These are phyloP conservation scores for Apteryx mantelli DNA, from an alignment of 2,113 vertebrate species.

Conservation along the genomic window DNA sequence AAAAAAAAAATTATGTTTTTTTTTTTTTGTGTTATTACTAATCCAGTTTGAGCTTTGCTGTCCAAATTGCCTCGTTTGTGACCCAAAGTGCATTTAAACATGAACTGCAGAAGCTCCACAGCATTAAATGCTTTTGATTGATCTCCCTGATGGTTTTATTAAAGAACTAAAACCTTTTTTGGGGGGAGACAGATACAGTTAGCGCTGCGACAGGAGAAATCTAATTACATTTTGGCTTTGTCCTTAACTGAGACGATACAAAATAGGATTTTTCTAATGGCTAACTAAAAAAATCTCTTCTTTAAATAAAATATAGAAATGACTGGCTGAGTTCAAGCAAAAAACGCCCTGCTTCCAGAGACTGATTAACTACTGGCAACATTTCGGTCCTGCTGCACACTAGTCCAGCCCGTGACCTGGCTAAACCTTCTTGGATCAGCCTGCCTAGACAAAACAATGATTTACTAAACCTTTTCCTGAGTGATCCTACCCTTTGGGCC, in stretches of 20 bases:
- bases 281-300: constrained; percentile 58
- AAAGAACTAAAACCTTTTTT: constrained; percentile 67
- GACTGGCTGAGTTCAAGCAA: constrained; percentile 42
- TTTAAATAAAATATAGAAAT: constrained; percentile 66
- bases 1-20: neutral
- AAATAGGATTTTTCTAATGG: constrained; percentile 69
- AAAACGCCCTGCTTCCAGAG: constrained; percentile 54
- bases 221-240: constrained; percentile 70
- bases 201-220: constrained; percentile 41
- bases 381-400: neutral
- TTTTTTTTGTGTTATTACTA: constrained; percentile 35
- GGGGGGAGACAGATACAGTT: constrained; percentile 51
- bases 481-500: constrained; percentile 15
- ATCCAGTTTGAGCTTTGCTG: constrained; percentile 46
- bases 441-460: constrained; percentile 55
- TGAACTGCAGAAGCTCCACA: constrained; percentile 54
- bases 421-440: constrained; percentile 29
- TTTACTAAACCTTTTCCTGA: constrained; percentile 48
- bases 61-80: constrained; percentile 64
- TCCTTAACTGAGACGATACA: constrained; percentile 54
- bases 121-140: constrained; percentile 74
- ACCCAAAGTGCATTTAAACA: constrained; percentile 71
- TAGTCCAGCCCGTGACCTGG: neutral
- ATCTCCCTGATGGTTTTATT: constrained; percentile 71
- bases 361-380: constrained; percentile 51